These are phyloP conservation scores for Hydrozoanthus tunicans DNA, from an alignment of 64 coral and sea anemone species.

Conservation along the genomic window DNA sequence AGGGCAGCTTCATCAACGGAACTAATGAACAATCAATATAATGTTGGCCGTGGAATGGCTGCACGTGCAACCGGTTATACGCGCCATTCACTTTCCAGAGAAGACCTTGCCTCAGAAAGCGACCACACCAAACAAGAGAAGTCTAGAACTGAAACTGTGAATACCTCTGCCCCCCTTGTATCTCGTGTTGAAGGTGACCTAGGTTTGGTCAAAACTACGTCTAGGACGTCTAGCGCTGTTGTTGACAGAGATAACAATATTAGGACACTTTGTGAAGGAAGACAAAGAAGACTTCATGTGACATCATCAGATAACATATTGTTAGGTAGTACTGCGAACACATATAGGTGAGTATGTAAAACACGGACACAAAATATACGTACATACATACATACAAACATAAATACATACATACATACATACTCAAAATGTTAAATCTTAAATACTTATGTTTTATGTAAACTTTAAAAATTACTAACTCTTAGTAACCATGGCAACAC, in stretches of 20 bases:
- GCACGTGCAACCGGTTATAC: conserved; percentile 91
- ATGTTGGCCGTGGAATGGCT: conserved; percentile 73
- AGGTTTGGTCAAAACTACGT: no score
- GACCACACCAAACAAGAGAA: conserved; percentile 6
- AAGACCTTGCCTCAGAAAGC: conserved; percentile 39
- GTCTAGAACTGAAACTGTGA: neutral
- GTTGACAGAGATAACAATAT: no score
- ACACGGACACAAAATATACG: no score
- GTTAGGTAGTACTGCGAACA: neutral
- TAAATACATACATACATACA: no score
- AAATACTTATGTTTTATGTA: no score
- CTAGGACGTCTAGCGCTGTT: no score
- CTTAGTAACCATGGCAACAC: no score
- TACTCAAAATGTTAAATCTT: no score
- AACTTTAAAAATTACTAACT: no score
- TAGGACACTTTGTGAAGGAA: conserved; percentile 66
- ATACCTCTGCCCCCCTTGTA: neutral
- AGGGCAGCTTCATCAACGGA: conserved; percentile 40
- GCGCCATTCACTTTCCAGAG: conserved; percentile 68
- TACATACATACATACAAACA: no score
- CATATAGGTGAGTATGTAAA: neutral
- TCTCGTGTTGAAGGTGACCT: no score
- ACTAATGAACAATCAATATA: conserved; percentile 55
- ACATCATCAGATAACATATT: conserved; percentile 81
- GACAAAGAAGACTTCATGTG: conserved; percentile 74